phyloP scores from a whole-genome alignment of 2,888 invertebrate species.

The Drosophila kokeensis region DNA sequence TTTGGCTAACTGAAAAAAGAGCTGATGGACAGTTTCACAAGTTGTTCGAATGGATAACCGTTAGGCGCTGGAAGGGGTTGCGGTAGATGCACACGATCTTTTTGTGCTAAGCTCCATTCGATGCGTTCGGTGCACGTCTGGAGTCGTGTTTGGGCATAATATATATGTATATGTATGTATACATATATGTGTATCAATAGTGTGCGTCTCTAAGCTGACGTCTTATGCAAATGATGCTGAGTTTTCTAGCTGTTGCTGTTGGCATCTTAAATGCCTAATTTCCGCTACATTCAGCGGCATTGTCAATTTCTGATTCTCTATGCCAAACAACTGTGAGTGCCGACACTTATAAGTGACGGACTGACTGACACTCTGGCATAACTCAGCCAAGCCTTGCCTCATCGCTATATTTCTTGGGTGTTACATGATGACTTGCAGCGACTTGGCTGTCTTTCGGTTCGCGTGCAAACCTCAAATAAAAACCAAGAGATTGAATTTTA shows the following conservation, averaged over 20 bases:
- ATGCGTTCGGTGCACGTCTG: slow-evolving; percentile 45
- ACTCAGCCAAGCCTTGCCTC: slow-evolving; percentile 64
- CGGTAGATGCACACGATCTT: slow-evolving; percentile 14
- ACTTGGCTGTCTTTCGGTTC: slow-evolving; percentile 32
- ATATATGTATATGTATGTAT: not conserved
- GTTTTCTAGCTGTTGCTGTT: slow-evolving; percentile 7
- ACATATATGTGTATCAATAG: not conserved
- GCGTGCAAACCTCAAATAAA: slow-evolving; percentile 65
- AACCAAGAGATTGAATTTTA: slow-evolving; percentile 14
- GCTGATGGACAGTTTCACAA: slow-evolving; percentile 35
- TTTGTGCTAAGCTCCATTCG: slow-evolving; percentile 33
- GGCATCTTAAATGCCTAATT: slow-evolving; percentile 61
- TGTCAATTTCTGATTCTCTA: slow-evolving; percentile 71
- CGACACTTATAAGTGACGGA: slow-evolving; percentile 54
- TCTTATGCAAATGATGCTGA: slow-evolving; percentile 65
- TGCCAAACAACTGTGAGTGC: slow-evolving; percentile 25
- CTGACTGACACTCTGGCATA: slow-evolving; percentile 43
- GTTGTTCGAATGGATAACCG: slow-evolving; percentile 24
- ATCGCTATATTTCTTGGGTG: slow-evolving; percentile 72
- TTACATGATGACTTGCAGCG: slow-evolving; percentile 68
- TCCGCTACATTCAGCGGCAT: slow-evolving; percentile 68
- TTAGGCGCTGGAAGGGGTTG: slow-evolving; percentile 30
- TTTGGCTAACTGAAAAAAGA: slow-evolving; percentile 13
- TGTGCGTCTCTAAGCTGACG: slow-evolving; percentile 33
- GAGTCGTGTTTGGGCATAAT: slow-evolving; percentile 54